Evolutionary conservation across 2,113 vertebrate species (phyloP), one percentile per base, ranked within the genome.

Genomic region (Conger conger): DNA sequence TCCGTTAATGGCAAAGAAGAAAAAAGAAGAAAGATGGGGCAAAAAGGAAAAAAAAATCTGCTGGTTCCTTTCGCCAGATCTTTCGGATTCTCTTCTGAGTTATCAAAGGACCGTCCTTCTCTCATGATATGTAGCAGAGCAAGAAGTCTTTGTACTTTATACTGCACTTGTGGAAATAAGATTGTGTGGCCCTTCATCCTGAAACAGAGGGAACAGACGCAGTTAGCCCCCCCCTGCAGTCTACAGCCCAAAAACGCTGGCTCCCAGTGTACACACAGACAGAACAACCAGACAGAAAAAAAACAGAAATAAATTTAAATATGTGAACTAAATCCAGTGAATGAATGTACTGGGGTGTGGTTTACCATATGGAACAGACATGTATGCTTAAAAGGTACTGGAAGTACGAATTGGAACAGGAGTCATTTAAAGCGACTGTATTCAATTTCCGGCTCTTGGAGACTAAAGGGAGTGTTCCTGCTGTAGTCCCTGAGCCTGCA

Each of bases 151-250:
- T 93, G 94, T 94, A 94, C 93, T 94, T 50, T 89, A 93, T 94
- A 95, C 95, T 96, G 94, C 95, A 95, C 94, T 95, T 95, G 94
- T 95, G 94, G 94, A 95, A 95, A 95, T 95, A 95, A 95, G 94
- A 92, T 93, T 93, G 93, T 93, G 93, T 91, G 92, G 94, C 92
- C 93, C 93, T 94, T 95, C 94, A 93, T 95, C 94, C 94, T 96
- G 91, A 90, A 89, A 83, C 76, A 68, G 76, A 82, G 50, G 40
- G 76, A 40, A 53, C 60, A 40, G 20, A 30, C 16, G 33, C 13
- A n/a, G 20, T 85, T 38, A 85, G 84, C 37, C 15, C 3, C 15
- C 3, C 17, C 20, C 11, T 3, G 35, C 57, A 40, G 35, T 57
- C 23, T 63, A 68, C 36, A 53, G 8, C 20, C 42, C 50, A 42